These are phyloP conservation scores for Podilymbus podiceps DNA, from an alignment of 2,113 vertebrate genomes.

Conservation along the genomic window DNA sequence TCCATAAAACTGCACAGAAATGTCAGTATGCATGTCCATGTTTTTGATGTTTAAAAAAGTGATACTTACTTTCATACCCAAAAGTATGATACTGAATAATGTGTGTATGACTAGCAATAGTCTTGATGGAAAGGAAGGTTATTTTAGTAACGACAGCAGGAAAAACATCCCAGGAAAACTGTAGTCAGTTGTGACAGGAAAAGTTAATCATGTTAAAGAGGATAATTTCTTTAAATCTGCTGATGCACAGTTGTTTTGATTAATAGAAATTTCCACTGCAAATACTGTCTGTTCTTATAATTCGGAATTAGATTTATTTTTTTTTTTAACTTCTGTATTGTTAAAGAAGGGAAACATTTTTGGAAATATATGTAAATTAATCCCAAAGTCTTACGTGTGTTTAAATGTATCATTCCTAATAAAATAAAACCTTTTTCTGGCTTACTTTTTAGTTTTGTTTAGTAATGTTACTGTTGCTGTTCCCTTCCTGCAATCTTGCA, in stretches of 20 bases:
- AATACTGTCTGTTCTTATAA: slow-evolving; percentile 41
- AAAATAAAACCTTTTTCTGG: slow-evolving; percentile 69
- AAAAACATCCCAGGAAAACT: slow-evolving; percentile 45
- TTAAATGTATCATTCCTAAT: slow-evolving; percentile 71
- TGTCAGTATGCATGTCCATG: slow-evolving; percentile 62
- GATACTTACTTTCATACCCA: slow-evolving; percentile 57
- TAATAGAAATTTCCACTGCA: slow-evolving; percentile 48
- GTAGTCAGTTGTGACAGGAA: slow-evolving; percentile 28
- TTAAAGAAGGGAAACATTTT: slow-evolving; percentile 61
- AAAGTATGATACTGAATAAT: slow-evolving; percentile 36
- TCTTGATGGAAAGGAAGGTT: slow-evolving; percentile 50
- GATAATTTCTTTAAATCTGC: slow-evolving; percentile 20
- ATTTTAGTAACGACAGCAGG: slow-evolving; percentile 53
- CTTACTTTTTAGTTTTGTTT: slow-evolving; percentile 21
- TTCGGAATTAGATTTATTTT: slow-evolving; percentile 58
- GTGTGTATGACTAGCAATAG: slow-evolving; percentile 56
- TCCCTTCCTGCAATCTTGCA: neutral
- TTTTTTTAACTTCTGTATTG: slow-evolving; percentile 52
- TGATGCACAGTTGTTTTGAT: slow-evolving; percentile 57
- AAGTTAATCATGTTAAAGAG: slow-evolving; percentile 26
- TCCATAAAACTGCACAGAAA: slow-evolving; percentile 61
- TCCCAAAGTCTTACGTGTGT: slow-evolving; percentile 62
- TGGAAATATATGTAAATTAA: slow-evolving; percentile 63
- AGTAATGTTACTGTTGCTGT: neutral
- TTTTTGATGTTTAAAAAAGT: slow-evolving; percentile 65